These are phyloP conservation scores for Lutraria rhynchaena DNA, from an alignment of 1,140 invertebrate species.

Conservation along the genomic window DNA sequence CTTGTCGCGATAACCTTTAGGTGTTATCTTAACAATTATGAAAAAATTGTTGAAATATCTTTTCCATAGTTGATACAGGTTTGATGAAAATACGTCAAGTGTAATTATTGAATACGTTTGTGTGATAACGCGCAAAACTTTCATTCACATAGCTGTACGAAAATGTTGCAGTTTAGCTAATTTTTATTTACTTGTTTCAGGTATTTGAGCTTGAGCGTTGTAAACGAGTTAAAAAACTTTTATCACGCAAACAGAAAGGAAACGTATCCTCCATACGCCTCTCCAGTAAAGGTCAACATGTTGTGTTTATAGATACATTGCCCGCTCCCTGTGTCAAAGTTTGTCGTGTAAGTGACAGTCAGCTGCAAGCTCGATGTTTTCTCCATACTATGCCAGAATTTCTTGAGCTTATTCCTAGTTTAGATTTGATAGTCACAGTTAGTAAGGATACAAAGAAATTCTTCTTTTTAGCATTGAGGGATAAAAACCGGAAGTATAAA, in stretches of 20 bases:
- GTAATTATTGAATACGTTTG: no score
- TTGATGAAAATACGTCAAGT: no score
- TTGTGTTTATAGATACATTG: constrained; percentile 33
- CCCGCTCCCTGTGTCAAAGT: constrained; percentile 48
- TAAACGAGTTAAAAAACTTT: constrained; percentile 45
- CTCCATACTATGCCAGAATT: constrained; percentile 50
- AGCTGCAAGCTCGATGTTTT: constrained; percentile 16
- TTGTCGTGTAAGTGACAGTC: constrained; percentile 43
- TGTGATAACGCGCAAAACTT: no score
- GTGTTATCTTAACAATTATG: no score
- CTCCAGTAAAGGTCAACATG: constrained; percentile 42
- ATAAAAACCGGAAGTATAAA: constrained; percentile 9
- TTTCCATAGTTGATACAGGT: no score
- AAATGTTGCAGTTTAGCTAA: no score
- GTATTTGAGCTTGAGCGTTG: constrained; percentile 53
- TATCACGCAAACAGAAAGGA: neutral
- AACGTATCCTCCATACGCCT: constrained; percentile 28
- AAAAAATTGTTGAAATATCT: neutral
- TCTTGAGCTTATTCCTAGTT: constrained; percentile 35
- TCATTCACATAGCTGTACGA: no score
- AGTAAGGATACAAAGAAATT: constrained; percentile 53
- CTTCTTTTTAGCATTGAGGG: constrained; percentile 33
- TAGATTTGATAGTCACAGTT: constrained; percentile 47
- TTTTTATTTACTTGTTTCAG: constrained; percentile 18
- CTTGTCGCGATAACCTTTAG: no score